These are phyloP conservation scores for Elysia chlorotica DNA, from an alignment of 1,140 invertebrate genomes.

Conservation along the genomic window DNA sequence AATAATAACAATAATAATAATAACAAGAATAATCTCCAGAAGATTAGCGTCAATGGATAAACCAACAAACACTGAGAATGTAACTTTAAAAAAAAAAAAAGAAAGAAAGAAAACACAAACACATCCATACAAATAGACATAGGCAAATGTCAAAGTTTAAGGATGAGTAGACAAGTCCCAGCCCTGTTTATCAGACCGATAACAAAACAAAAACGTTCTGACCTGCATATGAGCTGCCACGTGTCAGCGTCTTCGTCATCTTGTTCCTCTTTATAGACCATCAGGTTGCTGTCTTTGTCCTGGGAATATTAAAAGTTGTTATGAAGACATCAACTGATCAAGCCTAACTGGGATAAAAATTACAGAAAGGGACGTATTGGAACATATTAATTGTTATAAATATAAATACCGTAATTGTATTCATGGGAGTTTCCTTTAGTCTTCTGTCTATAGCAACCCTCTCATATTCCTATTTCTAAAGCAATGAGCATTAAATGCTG, in stretches of 20 bases:
- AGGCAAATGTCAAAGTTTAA: neutral
- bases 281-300: slow-evolving; percentile 85
- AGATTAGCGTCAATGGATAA: neutral
- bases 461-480: too few species aligned
- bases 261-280: slow-evolving; percentile 90
- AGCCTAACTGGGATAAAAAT: too few species aligned
- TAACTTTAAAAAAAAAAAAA: slow-evolving; percentile 8
- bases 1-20: slow-evolving; percentile 4
- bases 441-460: too few species aligned
- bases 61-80: neutral
- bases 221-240: slow-evolving; percentile 91
- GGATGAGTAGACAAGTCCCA: too few species aligned
- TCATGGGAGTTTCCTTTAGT: too few species aligned
- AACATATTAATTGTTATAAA: too few species aligned
- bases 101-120: neutral
- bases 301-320: too few species aligned
- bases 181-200: too few species aligned
- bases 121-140: neutral
- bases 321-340: too few species aligned
- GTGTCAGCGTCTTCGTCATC: slow-evolving; percentile 81
- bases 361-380: too few species aligned
- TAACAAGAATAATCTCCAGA: neutral
- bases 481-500: too few species aligned
- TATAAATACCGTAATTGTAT: too few species aligned
- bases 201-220: neutral